Conservation (phyloP, 2,797 vertebrate species). For the Myripristis jacobus region DNA sequence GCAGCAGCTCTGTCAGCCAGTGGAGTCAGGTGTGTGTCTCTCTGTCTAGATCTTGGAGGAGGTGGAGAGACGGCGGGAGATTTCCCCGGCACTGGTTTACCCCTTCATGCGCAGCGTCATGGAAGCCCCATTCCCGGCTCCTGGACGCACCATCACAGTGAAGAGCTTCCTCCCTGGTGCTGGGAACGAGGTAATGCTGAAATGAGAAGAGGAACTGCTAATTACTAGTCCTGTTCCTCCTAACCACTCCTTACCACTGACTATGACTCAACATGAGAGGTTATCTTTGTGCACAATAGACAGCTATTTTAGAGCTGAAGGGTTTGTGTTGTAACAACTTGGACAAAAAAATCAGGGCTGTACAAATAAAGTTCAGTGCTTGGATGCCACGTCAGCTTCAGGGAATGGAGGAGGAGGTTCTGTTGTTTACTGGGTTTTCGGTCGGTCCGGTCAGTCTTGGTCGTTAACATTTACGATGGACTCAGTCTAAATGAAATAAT, state of each 20-base stretch:
- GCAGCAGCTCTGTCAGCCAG: constrained; percentile 3
- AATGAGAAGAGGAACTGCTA: constrained; percentile 59
- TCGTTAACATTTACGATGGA: not conserved
- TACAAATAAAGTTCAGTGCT: no score
- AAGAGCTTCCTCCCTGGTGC: constrained; percentile 96
- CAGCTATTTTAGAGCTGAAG: constrained; percentile 22
- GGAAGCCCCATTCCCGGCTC: constrained; percentile 97
- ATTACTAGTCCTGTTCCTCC: constrained; percentile 54
- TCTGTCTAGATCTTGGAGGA: constrained; percentile 92
- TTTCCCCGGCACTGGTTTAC: constrained; percentile 92
- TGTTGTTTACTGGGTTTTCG: no score
- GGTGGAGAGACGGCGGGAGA: constrained; percentile 94
- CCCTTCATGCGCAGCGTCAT: constrained; percentile 97
- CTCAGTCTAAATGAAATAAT: constrained; percentile 8
- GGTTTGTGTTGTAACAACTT: constrained; percentile 13
- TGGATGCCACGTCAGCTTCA: no score
- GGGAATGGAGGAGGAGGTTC: no score
- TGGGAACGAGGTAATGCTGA: constrained; percentile 89
- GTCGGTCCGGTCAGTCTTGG: not conserved
- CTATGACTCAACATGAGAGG: constrained; percentile 55
- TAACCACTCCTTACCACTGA: constrained; percentile 43
- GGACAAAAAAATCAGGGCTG: no score
- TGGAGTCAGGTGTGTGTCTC: constrained; percentile 20
- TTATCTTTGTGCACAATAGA: constrained; percentile 43
- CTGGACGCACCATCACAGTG: constrained; percentile 91